These are phyloP conservation scores for Thymallus thymallus DNA, from an alignment of 2,113 vertebrate genomes.

Conservation along the genomic window DNA sequence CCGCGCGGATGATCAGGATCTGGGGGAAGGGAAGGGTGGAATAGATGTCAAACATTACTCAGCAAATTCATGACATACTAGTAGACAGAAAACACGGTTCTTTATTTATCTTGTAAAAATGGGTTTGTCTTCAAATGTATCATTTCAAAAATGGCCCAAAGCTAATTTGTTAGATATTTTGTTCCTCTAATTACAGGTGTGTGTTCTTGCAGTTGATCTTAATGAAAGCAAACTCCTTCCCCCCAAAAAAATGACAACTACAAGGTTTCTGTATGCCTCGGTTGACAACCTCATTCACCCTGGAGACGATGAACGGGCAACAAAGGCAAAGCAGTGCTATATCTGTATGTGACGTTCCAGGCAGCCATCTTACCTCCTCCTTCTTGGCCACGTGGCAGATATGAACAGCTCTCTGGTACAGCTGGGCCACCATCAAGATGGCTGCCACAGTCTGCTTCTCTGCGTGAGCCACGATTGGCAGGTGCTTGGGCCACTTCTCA, in stretches of 20 bases:
- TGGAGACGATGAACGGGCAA: not conserved
- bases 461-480: slow-evolving; percentile 88
- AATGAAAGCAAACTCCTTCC: too few species aligned
- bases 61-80: too few species aligned
- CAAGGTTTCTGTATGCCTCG: not conserved
- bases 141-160: too few species aligned
- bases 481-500: slow-evolving; percentile 90
- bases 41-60: too few species aligned
- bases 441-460: slow-evolving; percentile 92
- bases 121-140: too few species aligned
- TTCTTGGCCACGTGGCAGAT: slow-evolving; percentile 93
- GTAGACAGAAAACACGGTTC: too few species aligned
- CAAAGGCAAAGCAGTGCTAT: not conserved
- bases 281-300: not conserved
- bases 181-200: too few species aligned
- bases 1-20: slow-evolving; percentile 91
- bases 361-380: slow-evolving; percentile 82
- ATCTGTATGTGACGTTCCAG: not conserved
- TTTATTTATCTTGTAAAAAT: too few species aligned
- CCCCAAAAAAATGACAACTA: too few species aligned
- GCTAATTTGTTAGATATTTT: too few species aligned
- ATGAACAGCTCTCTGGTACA: slow-evolving; percentile 90
- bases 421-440: slow-evolving; percentile 93
- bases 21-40: slow-evolving; percentile 46
- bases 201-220: too few species aligned